These are phyloP conservation scores for Drosophila vallismaia DNA, from an alignment of 2,888 invertebrate species.

Conservation along the genomic window DNA sequence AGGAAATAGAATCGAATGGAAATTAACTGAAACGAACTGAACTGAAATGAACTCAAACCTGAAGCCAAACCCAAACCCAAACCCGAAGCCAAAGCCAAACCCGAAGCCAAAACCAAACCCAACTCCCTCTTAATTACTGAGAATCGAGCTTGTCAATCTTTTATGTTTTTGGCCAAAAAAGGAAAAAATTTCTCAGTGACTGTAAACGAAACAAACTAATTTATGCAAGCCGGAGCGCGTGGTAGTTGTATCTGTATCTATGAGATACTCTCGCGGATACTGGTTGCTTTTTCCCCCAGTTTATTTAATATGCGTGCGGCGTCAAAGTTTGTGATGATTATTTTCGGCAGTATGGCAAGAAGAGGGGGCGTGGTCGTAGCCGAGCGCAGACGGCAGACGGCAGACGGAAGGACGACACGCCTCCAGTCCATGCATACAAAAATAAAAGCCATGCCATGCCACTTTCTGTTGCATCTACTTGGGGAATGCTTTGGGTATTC, in stretches of 20 bases:
- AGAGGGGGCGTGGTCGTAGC: slow-evolving; percentile 1
- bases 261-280: slow-evolving; percentile 35
- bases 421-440: slow-evolving; percentile 74
- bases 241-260: slow-evolving; percentile 44
- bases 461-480: slow-evolving; percentile 7
- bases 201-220: slow-evolving; percentile 28
- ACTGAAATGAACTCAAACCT: not conserved
- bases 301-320: slow-evolving; percentile 78
- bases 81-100: slow-evolving; percentile 7
- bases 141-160: slow-evolving; percentile 42
- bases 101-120: slow-evolving; percentile 5
- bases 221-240: slow-evolving; percentile 36
- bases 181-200: slow-evolving; percentile 28
- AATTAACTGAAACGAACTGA: not conserved
- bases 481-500: not conserved
- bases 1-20: not conserved
- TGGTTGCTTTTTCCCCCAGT: slow-evolving; percentile 39
- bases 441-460: slow-evolving; percentile 52
- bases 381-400: too few relatives aligned
- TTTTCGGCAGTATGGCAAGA: slow-evolving; percentile 58
- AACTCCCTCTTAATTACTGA: slow-evolving; percentile 40
- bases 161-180: slow-evolving; percentile 20
- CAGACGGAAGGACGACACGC: slow-evolving; percentile 49
- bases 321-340: slow-evolving; percentile 76
- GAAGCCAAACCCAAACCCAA: slow-evolving; percentile 5